phyloP scores from a whole-genome alignment of 2,888 invertebrate species.

The Drosophila peninsularis region DNA sequence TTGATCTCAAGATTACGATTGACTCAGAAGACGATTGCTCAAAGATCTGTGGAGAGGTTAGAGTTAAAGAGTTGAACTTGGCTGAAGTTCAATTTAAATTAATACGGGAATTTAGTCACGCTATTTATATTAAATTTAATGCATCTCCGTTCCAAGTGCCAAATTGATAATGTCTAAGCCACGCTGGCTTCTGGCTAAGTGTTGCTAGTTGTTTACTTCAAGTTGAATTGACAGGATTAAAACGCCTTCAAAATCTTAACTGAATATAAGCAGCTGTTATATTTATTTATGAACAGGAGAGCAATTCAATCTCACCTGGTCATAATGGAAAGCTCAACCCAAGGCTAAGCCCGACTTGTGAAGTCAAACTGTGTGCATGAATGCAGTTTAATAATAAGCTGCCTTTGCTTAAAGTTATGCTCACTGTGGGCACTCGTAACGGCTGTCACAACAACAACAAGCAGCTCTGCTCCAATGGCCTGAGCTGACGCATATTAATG shows the following conservation, averaged over 20 bases:
- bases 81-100: too few relatives aligned
- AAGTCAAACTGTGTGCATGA: not conserved
- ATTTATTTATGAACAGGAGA: not conserved
- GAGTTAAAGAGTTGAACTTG: not conserved
- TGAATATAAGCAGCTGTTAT: not conserved
- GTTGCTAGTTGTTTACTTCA: not conserved
- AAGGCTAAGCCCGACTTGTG: not conserved
- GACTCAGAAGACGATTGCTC: not conserved
- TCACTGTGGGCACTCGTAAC: constrained; percentile 4
- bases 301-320: not conserved
- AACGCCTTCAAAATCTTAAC: not conserved
- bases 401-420: constrained; percentile 6
- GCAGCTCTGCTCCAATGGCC: constrained; percentile 15
- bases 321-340: not conserved
- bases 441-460: constrained; percentile 10
- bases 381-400: not conserved
- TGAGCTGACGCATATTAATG: constrained; percentile 53
- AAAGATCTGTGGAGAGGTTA: not conserved
- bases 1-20: not conserved
- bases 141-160: not conserved
- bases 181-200: not conserved
- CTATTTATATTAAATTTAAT: not conserved
- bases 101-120: too few relatives aligned
- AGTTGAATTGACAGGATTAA: not conserved
- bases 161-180: not conserved